Base-by-base conservation (phyloP, 2,888 invertebrate genomes). In the Pyrrhia umbra region DNA sequence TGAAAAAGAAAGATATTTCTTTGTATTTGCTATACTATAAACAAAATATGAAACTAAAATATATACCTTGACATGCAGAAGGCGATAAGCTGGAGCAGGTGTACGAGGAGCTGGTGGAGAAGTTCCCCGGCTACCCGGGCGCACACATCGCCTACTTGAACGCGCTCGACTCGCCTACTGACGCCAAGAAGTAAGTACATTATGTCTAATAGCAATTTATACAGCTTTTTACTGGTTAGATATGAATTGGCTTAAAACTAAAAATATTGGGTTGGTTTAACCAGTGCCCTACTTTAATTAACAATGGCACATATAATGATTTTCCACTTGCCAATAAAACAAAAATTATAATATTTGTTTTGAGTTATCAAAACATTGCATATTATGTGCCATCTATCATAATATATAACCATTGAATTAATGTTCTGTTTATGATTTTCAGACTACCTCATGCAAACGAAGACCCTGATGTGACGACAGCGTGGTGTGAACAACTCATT, bases 81-180 rank as follows among this genome's bases (percentile, higher is more conserved):
- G 95, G 96, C 0, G 96, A 97, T 55, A 96, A 96, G 73, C 95
- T 96, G 39, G 96, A 96, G 68, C 95, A 96, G 55, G 91, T 98
- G 58, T 99, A 97, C 88, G 96, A 97, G 68, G 97, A 98, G 80
- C 86, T 98, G 68, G 87, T 96, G 74, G 95, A 96, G 49, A 95
- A 96, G 76, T 97, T 97, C 91, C 97, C 97, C 2, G 97, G 96
- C 55, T 97, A 97, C 93, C 88, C 98, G 54, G 97, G 97, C 10
- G 96, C 97, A 3, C 97, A 98, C 88, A 95, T 97, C 47, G 96
- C 98, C 6, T 97, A 98, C 89, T 94, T 99, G 50, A 97, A 97
- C 84, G 96, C 96, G 21, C 89, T 98, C 18, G 98, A 98, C 85
- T 91, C 96, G 0, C 91, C 89, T 25, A 85, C 88, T 0, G 95